These are phyloP conservation scores for Apodemia zela DNA, from an alignment of 2,888 invertebrate species.

Conservation along the genomic window DNA sequence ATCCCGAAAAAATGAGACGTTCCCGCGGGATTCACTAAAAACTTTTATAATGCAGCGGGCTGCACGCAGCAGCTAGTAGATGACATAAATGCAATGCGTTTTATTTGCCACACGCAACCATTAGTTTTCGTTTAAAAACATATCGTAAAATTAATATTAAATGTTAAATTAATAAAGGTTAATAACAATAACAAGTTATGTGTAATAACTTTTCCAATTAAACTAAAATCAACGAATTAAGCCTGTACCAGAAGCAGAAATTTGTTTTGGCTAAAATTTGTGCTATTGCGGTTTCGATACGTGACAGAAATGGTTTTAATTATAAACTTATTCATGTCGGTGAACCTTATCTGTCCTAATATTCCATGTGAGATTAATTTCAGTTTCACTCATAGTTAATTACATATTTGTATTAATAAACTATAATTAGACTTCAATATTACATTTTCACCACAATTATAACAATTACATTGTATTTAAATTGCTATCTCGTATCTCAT, in stretches of 20 bases:
- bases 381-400: not conserved
- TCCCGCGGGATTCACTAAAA: too few species aligned
- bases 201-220: not conserved
- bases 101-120: too few species aligned
- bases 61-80: too few species aligned
- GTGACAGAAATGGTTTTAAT: slow-evolving; percentile 6
- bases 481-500: too few species aligned
- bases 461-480: too few species aligned
- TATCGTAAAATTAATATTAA: too few species aligned
- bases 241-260: not conserved
- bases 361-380: not conserved
- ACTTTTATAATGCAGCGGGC: too few species aligned
- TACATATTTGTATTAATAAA: not conserved
- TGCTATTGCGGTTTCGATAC: slow-evolving; percentile 1
- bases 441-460: too few species aligned
- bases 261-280: not conserved
- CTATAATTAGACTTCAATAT: too few species aligned
- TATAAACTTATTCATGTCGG: slow-evolving; percentile 4
- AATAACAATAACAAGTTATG: not conserved
- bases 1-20: too few species aligned
- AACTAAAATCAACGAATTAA: slow-evolving; percentile 1
- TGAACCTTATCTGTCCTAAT: not conserved
- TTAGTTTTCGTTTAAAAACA: too few species aligned
- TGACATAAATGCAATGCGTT: too few species aligned
- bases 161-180: not conserved